Percentiles rank a stretch among this genome's conserved stretches.
Evolutionary conservation across 37 sponge, comb jelly and placozoan species (phyloP).

Genomic region (Corticium candelabrum): DNA sequence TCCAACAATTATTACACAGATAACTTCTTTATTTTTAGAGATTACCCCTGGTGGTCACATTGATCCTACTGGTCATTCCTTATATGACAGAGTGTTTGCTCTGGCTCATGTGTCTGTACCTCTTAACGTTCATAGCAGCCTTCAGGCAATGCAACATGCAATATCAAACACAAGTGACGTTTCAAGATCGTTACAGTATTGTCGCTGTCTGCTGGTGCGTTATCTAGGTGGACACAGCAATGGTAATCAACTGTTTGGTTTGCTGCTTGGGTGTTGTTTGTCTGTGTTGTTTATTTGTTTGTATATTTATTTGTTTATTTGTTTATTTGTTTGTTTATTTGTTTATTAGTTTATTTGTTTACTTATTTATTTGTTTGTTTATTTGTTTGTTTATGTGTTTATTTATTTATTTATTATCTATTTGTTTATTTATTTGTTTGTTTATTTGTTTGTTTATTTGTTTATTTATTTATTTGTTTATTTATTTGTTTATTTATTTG

Average conservation of each 20-base stretch:
- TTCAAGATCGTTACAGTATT: not conserved
- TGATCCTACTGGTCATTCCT: not conserved
- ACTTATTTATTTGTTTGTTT: no score
- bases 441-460: no score
- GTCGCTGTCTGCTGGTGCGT: not conserved
- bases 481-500: no score
- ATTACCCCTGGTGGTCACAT: not conserved
- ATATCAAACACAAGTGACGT: not conserved
- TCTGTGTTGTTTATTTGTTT: not conserved
- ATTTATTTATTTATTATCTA: no score
- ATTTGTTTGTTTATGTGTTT: no score
- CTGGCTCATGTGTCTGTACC: not conserved
- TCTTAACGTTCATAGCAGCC: not conserved
- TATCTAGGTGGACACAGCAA: not conserved
- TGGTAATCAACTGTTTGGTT: not conserved
- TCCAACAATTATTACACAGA: no score
- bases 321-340: not conserved
- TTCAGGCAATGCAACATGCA: not conserved
- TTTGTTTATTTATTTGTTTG: no score
- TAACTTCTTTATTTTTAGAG: not conserved
- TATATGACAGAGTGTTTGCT: not conserved
- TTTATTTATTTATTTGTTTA: no score
- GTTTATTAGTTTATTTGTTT: not conserved
- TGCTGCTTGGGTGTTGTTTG: not conserved
- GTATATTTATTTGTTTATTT: not conserved